Evolutionary conservation across 1,140 invertebrate species (phyloP), one percentile per base, ranked within the genome.

Genomic region (Panulirus ornatus): DNA sequence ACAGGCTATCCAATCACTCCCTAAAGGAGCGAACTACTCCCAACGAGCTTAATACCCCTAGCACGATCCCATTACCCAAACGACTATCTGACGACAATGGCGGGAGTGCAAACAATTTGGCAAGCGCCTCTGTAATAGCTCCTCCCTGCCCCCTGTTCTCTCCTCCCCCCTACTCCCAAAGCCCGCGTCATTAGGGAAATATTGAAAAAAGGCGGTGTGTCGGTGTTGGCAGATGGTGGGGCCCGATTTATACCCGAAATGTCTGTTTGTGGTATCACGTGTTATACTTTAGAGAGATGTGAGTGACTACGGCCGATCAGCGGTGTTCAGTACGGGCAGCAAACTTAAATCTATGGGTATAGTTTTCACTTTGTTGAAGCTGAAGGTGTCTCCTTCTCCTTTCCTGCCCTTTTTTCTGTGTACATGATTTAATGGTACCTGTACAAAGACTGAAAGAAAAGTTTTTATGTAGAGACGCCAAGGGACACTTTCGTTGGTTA

Each of bases 111-210:
- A 54, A 85, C 42, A 75, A 75, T 75, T 85, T 73, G 70, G 70
- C 70, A 85, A 76, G 66, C 42, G 70, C 51, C 44, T 54, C 47
- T 14, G 66, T 71, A 84, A 84, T 84, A 73, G 83, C 27, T 75
- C 71, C 71, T 40, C 71, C 71, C 40, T 30, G 5, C 11, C 71
- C 71, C 40, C 34, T 3, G 2, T 8, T 40, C 71, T 27, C 36
- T 27, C 70, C 27, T n/a, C 70, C 71, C 34, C n/a, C 71, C 40
- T n/a, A 11, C 51, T 58, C 71, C 71, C 44, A 51, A 85, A 75
- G 70, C 84, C 71, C 66, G 42, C 58, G 66, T 85, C 84, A 85
- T 85, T 85, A 85, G 84, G 84, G 84, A 75, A 85, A 85, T 85
- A 85, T 85, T 85, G 71, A 85, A 85, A 85, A 85, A 75, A 54